Percentiles rank a stretch among this genome's conserved stretches.
phyloP scores from a whole-genome alignment of 1,140 invertebrate species.

The Xylocopa sonorina region DNA sequence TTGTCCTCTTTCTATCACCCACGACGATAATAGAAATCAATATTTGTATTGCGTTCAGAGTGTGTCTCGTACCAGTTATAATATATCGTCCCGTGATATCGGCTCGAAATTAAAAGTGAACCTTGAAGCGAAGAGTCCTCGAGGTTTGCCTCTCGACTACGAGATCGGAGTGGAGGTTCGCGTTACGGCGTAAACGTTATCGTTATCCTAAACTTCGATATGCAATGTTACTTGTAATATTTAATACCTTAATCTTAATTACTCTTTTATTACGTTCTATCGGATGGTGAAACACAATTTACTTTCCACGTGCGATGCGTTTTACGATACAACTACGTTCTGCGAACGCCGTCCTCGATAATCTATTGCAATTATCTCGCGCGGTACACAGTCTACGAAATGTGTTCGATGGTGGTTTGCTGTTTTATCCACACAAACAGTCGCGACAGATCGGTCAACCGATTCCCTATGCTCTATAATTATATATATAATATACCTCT shows the following conservation, averaged over 20 bases:
- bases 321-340: constrained; percentile 43
- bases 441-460: background rate
- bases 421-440: background rate
- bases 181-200: constrained; percentile 26
- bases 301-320: constrained; percentile 62
- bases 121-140: background rate
- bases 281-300: constrained; percentile 65
- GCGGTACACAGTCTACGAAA: constrained; percentile 40
- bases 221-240: constrained; percentile 44
- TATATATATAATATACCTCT: constrained; percentile 21
- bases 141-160: constrained; percentile 38
- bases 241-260: constrained; percentile 53
- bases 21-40: no score
- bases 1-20: no score
- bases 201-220: constrained; percentile 44
- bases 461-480: no score
- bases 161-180: background rate
- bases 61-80: background rate
- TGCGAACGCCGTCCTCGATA: constrained; percentile 39
- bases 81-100: background rate
- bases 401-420: constrained; percentile 30
- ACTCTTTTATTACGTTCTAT: constrained; percentile 43
- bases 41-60: background rate
- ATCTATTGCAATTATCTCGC: constrained; percentile 7
- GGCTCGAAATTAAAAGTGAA: no score